Evolutionary conservation across 2,113 vertebrate species (phyloP).

Genomic region (Oncorhynchus masou): DNA sequence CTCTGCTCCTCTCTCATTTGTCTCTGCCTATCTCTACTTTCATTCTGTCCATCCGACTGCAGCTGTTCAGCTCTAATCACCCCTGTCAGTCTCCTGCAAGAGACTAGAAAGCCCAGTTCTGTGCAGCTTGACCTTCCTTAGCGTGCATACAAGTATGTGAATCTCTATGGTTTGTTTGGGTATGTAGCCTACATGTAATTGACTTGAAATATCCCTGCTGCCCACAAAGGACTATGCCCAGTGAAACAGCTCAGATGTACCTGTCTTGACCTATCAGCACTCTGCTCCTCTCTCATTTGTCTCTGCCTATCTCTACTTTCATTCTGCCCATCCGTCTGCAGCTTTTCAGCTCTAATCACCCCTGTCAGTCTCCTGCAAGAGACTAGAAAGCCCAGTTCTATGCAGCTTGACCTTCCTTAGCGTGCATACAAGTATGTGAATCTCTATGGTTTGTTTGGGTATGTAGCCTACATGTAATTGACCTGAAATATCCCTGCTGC

Average conservation of each 20-base stretch:
- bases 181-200: background rate
- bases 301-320: background rate
- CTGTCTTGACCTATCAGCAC: background rate
- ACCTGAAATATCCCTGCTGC: background rate
- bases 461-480: background rate
- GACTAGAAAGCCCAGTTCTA: too few relatives aligned
- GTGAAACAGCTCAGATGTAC: slow-evolving; percentile 19
- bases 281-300: slow-evolving; percentile 1
- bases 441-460: background rate
- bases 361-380: background rate
- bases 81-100: background rate
- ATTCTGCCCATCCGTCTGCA: background rate
- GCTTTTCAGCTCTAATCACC: background rate
- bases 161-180: background rate
- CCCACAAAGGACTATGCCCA: background rate
- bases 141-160: background rate
- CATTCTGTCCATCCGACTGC: background rate
- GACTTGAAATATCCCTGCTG: background rate
- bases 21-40: background rate
- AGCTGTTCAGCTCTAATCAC: background rate
- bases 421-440: background rate
- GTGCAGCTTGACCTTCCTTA: background rate
- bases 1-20: slow-evolving; percentile 1
- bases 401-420: background rate
- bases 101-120: too few relatives aligned